These are phyloP conservation scores for Thamnophis elegans DNA, from an alignment of 2,797 vertebrate genomes.

Conservation along the genomic window DNA sequence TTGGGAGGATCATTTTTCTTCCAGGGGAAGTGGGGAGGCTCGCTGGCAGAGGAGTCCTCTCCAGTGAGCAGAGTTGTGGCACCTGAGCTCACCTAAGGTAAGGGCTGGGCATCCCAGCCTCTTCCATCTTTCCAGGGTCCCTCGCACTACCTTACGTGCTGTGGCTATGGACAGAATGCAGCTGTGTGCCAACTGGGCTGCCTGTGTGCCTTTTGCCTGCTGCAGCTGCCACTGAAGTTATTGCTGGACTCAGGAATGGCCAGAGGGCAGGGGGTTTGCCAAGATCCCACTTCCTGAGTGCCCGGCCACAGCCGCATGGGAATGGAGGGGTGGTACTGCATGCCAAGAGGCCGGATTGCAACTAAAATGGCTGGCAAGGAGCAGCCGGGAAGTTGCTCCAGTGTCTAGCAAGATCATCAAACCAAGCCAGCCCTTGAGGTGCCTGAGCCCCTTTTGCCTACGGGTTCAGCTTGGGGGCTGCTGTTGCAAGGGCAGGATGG, in stretches of 20 bases:
- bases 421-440: not conserved
- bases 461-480: not conserved
- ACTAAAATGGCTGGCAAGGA: not conserved
- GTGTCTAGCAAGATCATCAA: not conserved
- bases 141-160: too few species aligned
- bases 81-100: not conserved
- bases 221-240: not conserved
- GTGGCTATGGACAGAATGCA: not conserved
- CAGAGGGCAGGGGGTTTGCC: not conserved
- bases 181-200: too few species aligned
- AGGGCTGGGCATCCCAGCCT: not conserved
- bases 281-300: not conserved
- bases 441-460: not conserved
- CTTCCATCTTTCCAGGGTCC: not conserved
- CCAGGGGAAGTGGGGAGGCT: constrained; percentile 5
- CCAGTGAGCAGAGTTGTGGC: not conserved
- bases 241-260: too few species aligned
- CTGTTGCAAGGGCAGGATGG: not conserved
- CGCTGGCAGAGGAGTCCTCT: constrained; percentile 2
- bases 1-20: not conserved
- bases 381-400: not conserved
- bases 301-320: not conserved
- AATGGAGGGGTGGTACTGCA: not conserved
- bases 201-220: not conserved
- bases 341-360: not conserved